A percentile compares a stretch with the other conserved stretches of the same genome.
These are phyloP conservation scores for Chaetorhynchus papuensis DNA, from an alignment of 2,113 vertebrate genomes.

Conservation along the genomic window DNA sequence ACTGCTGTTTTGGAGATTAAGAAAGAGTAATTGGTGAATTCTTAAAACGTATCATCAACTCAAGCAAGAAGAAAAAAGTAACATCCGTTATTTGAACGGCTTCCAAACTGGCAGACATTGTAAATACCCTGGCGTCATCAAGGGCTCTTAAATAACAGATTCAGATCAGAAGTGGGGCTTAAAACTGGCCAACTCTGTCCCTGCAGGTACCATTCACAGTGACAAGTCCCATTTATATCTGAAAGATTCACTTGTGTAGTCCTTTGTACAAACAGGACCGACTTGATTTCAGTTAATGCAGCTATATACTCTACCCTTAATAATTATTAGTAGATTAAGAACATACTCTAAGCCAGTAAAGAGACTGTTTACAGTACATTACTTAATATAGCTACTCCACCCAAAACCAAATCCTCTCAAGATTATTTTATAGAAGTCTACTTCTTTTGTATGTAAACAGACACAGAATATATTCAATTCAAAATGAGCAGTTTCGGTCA, in stretches of 20 bases:
- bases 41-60: neutral
- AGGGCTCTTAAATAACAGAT: neutral
- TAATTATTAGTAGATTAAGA: neutral
- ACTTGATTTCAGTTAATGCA: neutral
- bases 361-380: neutral
- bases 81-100: neutral
- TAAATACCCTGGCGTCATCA: neutral
- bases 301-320: neutral
- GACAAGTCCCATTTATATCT: neutral
- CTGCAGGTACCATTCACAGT: neutral
- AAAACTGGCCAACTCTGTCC: neutral
- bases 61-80: neutral
- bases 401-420: neutral
- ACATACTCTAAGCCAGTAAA: neutral
- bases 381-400: neutral
- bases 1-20: conserved; percentile 5
- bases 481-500: neutral
- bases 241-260: neutral
- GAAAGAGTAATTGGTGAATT: neutral
- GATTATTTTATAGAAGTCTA: neutral
- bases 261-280: neutral
- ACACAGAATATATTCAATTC: neutral
- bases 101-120: neutral
- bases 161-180: neutral
- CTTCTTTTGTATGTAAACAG: neutral